Conservation (phyloP, 1,140 invertebrate species). For the Periplaneta americana region DNA sequence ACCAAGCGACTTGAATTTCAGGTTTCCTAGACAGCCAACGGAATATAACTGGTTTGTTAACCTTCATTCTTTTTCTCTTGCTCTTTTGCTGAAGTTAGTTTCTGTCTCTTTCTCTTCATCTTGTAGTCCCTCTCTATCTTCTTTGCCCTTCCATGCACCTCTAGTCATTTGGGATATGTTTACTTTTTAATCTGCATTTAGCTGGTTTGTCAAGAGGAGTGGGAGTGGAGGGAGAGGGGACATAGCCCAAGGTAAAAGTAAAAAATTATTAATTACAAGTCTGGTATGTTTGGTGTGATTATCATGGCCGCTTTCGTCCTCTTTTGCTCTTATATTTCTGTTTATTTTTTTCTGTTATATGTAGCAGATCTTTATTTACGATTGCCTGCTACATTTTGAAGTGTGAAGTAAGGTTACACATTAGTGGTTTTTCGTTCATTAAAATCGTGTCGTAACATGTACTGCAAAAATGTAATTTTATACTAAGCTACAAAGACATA, state of each 20-base stretch:
- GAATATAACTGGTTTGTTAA: neutral
- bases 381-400: too few relatives aligned
- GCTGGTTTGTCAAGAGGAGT: neutral
- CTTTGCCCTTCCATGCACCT: neutral
- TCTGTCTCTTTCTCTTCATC: neutral
- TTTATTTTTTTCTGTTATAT: too few relatives aligned
- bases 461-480: too few relatives aligned
- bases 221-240: neutral
- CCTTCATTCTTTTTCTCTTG: neutral
- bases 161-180: neutral
- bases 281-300: neutral
- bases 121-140: too few relatives aligned
- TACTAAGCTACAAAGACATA: too few relatives aligned
- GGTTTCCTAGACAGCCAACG: neutral
- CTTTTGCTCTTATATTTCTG: too few relatives aligned
- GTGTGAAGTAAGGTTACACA: too few relatives aligned
- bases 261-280: neutral
- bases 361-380: too few relatives aligned
- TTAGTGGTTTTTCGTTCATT: too few relatives aligned
- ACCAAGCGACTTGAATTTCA: neutral
- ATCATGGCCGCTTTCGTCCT: neutral
- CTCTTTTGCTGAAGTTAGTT: neutral
- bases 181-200: neutral
- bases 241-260: neutral
- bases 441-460: too few relatives aligned